Base-by-base conservation (phyloP, 2,113 vertebrate genomes). In the Chionodraco myersi region DNA sequence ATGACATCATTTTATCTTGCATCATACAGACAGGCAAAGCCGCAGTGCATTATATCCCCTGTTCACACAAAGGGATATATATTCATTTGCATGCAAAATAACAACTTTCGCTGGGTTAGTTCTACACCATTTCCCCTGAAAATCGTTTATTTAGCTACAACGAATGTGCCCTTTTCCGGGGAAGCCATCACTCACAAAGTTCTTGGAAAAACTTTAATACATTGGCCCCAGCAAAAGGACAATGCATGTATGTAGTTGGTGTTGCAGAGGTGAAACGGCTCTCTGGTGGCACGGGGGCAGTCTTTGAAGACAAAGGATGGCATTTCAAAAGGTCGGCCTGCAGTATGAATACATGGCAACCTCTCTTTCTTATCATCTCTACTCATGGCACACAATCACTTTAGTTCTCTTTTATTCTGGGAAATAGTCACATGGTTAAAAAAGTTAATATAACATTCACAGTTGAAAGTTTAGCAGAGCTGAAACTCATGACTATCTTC, bases 241-340 rank as follows among this genome's bases (percentile, higher is more conserved):
- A 45, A 12, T 51, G 59, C 36, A 57, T 51, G 71, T 16, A 53
- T 6, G 72, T 72, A 65, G 79, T 83, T 64, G 80, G 58, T 52
- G 44, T 12, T 60, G 80, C 56, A 36, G 51, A 18, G 56, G 52
- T 65, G 72, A 85, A 82, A 67, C 67, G 21, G 61, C 64, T 88
- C 69, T 75, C 56, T 56, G 70, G 21, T 62, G 63, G 70, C 66
- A 34, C 60, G 71, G 63, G 85, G 87, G 90, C 79, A 72, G 65
- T 51, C 52, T 65, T 66, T 61, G 26, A 77, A 5, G 56, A 88
- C 81, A 91, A 86, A 88, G 80, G 77, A 63, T 92, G 88, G 76
- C 83, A 92, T 94, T 94, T 93, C 45, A 45, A 92, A 92, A 92
- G 89, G 85, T 86, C 81, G 86, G 66, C 26, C 70, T 61, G 71